Percentiles rank a stretch among this genome's conserved stretches.
These are phyloP conservation scores for Oxycera nigricornis DNA, from an alignment of 2,888 invertebrate species.

Conservation along the genomic window DNA sequence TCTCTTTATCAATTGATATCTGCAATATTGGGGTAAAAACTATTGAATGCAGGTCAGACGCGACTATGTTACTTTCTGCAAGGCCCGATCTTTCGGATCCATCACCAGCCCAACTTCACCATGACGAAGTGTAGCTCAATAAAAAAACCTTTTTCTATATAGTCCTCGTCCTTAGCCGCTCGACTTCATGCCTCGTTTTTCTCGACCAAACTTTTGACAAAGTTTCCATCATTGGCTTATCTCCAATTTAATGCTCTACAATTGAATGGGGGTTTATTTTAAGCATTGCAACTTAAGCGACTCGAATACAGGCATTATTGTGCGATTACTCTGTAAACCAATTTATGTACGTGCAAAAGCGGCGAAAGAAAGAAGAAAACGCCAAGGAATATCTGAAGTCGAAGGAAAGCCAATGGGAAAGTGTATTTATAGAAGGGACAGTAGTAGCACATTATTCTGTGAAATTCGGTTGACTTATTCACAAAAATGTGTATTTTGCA, in stretches of 20 bases:
- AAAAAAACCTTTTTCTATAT: neutral
- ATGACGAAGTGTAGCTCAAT: neutral
- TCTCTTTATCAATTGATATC: too few species aligned
- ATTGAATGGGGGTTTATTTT: slow-evolving; percentile 19
- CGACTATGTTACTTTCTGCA: too few species aligned
- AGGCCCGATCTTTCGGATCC: too few species aligned
- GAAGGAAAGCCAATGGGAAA: neutral
- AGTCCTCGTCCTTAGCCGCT: neutral
- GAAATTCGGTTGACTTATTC: neutral
- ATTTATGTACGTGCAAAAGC: neutral
- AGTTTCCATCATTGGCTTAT: slow-evolving; percentile 29
- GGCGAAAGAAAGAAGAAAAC: neutral
- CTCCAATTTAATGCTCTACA: slow-evolving; percentile 12
- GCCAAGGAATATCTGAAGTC: neutral
- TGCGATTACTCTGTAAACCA: slow-evolving; percentile 14
- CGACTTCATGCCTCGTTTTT: neutral
- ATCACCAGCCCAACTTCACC: neutral
- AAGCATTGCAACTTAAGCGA: neutral
- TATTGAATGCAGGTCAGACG: too few species aligned
- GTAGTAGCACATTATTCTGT: neutral
- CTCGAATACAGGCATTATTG: neutral
- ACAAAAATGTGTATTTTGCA: neutral
- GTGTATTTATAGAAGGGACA: slow-evolving; percentile 5
- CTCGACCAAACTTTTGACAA: slow-evolving; percentile 1
- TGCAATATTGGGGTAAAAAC: too few species aligned